Evolutionary conservation across 1,140 invertebrate species (phyloP), one percentile per base, ranked within the genome.

Genomic region (Cylas formicarius): DNA sequence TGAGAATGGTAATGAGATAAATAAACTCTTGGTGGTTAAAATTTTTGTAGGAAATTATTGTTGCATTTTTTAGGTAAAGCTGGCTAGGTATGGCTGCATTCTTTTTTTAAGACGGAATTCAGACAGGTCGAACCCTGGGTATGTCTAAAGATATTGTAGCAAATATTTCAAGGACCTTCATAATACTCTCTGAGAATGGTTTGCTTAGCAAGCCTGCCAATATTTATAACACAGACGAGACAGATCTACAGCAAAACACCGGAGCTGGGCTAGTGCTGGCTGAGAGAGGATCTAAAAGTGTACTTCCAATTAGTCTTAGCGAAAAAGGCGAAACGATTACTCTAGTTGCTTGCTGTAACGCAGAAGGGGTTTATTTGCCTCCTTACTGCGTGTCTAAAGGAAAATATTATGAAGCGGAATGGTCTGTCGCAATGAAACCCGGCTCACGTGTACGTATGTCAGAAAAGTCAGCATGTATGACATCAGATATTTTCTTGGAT

Each of bases 391-490:
- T 67, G 32, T 26, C 52, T 62, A 0, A 66, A 62, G 49, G 66
- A 65, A 13, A 53, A 57, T 36, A 60, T 61, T 45, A 55, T 61
- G 48, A 64, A 60, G 29, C 27, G 48, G 14, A 46, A 57, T 47
- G 47, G 14, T 28, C 9, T 27, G 56, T 60, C 17, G 60, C 60
- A 69, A 24, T 67, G 21, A 65, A 61, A 18, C 56, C 57, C 18
- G 56, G 54, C 9, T 61, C 57, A 14, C 23, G 49, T 14, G 50
- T 61, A n/a, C 62, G 44, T 18, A 62, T 66, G 60, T 56, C 54
- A 26, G 46, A 61, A 53, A 64, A 66, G 39, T 68, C 63, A 16
- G 48, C 55, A 0, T 66, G 64, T 37, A 42, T 69, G 10, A 68
- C 52, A 32, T 19, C 58, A 13, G 55, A 61, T 20, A 24, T 69